Evolutionary conservation across 92 coral and sea anemone genomes (phyloP).

Genomic region (Paragorgia papillata): DNA sequence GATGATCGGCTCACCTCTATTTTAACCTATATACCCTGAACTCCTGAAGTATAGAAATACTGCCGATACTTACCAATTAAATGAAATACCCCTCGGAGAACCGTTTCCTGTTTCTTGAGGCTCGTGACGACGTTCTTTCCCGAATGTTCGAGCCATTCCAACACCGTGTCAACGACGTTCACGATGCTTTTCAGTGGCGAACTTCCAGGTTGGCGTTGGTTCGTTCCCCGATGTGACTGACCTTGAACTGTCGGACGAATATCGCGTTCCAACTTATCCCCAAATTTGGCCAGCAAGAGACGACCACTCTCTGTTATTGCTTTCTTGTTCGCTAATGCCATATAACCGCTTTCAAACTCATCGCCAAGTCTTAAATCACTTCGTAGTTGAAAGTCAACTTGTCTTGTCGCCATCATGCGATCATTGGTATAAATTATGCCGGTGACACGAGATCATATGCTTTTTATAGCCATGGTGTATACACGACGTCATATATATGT

Average conservation of each 20-base stretch:
- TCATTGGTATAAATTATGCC: too few relatives aligned
- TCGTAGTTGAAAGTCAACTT: background rate
- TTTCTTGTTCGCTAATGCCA: background rate
- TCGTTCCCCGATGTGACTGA: too few relatives aligned
- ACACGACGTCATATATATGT: too few relatives aligned
- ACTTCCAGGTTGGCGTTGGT: background rate
- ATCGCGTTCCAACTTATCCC: background rate
- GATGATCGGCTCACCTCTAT: too few relatives aligned
- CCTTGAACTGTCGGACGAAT: too few relatives aligned
- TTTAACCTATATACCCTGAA: too few relatives aligned
- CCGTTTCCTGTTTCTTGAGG: slow-evolving; percentile 19
- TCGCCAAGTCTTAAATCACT: background rate
- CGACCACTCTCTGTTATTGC: background rate
- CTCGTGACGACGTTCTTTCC: background rate
- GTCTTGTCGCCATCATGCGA: background rate
- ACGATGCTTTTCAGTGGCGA: background rate
- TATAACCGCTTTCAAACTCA: slow-evolving; percentile 1
- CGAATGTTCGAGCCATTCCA: slow-evolving; percentile 22
- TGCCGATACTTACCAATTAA: slow-evolving; percentile 13
- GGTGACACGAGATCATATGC: too few relatives aligned
- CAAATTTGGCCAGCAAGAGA: background rate
- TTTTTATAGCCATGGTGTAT: too few relatives aligned
- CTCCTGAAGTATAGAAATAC: too few relatives aligned
- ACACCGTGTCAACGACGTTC: background rate
- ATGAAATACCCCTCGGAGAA: slow-evolving; percentile 14